Evolutionary conservation across 2,797 vertebrate genomes (phyloP).

Genomic region (Coregonus ussuriensis): DNA sequence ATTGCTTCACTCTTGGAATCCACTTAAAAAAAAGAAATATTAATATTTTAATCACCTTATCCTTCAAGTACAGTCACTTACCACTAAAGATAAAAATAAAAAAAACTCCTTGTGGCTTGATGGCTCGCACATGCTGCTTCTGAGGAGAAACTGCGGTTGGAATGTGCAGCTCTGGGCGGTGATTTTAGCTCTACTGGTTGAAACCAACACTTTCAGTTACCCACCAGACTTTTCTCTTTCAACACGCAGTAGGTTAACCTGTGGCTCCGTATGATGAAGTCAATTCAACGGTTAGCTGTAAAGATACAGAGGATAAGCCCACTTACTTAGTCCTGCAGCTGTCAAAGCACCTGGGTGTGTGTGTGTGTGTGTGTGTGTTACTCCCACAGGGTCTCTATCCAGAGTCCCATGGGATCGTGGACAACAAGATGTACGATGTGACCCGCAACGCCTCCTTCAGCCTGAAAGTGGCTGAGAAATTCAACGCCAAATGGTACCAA

Average conservation of each 20-base stretch:
- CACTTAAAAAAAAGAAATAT: no score
- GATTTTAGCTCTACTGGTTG: constrained; percentile 28
- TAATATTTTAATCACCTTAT: no score
- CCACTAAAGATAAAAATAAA: neutral
- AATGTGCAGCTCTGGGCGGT: neutral
- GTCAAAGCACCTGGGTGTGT: neutral
- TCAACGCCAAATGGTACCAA: constrained; percentile 82
- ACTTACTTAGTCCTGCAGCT: constrained; percentile 16
- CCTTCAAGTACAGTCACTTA: no score
- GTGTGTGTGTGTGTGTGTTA: constrained; percentile 64
- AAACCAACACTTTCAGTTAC: constrained; percentile 36
- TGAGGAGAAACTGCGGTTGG: constrained; percentile 15
- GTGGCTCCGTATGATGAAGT: neutral
- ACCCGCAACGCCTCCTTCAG: constrained; percentile 77
- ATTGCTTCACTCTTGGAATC: no score
- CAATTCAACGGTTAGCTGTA: no score
- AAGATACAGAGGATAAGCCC: no score
- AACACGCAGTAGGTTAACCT: constrained; percentile 12
- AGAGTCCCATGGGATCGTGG: constrained; percentile 96
- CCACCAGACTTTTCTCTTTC: neutral
- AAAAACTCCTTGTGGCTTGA: constrained; percentile 31
- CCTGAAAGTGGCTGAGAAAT: constrained; percentile 77
- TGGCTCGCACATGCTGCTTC: constrained; percentile 8
- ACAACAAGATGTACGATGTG: constrained; percentile 96
- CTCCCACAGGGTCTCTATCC: constrained; percentile 90